A percentile compares a stretch with the other conserved stretches of the same genome.
These are phyloP conservation scores for Vireo altiloquus DNA, from an alignment of 2,113 vertebrate genomes.

Conservation along the genomic window DNA sequence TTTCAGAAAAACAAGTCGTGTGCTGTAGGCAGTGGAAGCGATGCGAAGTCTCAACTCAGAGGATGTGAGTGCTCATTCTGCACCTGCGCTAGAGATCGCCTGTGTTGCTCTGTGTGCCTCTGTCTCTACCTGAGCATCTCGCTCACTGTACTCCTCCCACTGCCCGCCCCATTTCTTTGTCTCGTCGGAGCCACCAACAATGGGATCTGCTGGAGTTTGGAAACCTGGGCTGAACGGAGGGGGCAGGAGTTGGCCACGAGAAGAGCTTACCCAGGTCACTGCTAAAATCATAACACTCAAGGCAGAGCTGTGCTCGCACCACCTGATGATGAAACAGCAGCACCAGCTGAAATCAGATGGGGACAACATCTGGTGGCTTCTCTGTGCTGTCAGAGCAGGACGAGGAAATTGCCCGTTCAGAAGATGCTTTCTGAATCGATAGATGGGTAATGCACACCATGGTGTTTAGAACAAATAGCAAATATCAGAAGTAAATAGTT, in stretches of 20 bases:
- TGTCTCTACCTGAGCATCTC: constrained; percentile 53
- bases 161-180: constrained; percentile 59
- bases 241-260: not conserved
- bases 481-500: constrained; percentile 1
- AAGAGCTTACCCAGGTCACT: not conserved
- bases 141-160: constrained; percentile 63
- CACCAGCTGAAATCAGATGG: not conserved
- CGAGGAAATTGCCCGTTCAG: not conserved
- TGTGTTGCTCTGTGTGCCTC: constrained; percentile 57
- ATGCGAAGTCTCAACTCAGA: constrained; percentile 48
- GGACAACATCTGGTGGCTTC: not conserved
- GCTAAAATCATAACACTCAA: not conserved
- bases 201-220: not conserved
- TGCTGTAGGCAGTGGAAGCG: constrained; percentile 29
- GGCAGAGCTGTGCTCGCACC: not conserved
- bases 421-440: constrained; percentile 3
- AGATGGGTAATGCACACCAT: not conserved
- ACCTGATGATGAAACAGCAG: not conserved
- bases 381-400: not conserved
- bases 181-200: constrained; percentile 36
- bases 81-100: constrained; percentile 39
- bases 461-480: constrained; percentile 7
- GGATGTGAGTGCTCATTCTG: constrained; percentile 16
- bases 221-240: not conserved
- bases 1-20: constrained; percentile 48